Evolutionary conservation across 37 sponge, comb jelly and placozoan species (phyloP).

Genomic region (Spongia lamella): DNA sequence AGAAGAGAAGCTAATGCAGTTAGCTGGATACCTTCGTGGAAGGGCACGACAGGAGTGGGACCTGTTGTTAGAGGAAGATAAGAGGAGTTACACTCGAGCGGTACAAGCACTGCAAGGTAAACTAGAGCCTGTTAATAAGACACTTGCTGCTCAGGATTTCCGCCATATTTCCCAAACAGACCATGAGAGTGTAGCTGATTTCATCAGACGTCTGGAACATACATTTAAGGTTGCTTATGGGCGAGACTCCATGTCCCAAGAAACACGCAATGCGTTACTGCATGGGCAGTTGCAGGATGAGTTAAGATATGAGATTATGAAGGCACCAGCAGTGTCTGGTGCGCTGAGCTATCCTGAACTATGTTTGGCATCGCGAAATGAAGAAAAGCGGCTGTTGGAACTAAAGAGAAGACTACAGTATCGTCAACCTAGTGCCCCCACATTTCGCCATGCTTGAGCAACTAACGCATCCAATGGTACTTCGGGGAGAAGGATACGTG

Average conservation of each 20-base stretch:
- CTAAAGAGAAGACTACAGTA: constrained; percentile 27
- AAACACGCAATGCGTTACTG: constrained; percentile 26
- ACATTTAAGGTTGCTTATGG: constrained; percentile 44
- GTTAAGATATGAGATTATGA: constrained; percentile 20
- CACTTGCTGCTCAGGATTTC: constrained; percentile 23
- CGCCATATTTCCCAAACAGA: constrained; percentile 25
- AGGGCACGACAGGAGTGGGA: constrained; percentile 32
- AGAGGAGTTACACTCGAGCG: background rate
- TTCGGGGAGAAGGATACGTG: background rate
- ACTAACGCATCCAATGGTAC: background rate
- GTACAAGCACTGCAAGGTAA: background rate
- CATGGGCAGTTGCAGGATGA: constrained; percentile 55
- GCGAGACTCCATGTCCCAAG: constrained; percentile 9
- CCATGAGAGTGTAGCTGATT: constrained; percentile 30
- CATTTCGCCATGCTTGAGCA: too few species aligned
- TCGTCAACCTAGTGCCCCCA: background rate
- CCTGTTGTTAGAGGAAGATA: background rate
- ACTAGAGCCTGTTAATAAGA: constrained; percentile 18
- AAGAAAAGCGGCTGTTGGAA: constrained; percentile 29
- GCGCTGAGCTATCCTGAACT: constrained; percentile 28
- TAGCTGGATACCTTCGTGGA: constrained; percentile 22
- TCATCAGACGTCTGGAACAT: constrained; percentile 16
- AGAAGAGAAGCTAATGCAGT: constrained; percentile 21
- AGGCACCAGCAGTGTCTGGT: constrained; percentile 47
- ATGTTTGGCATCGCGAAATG: constrained; percentile 43